Base-by-base conservation (phyloP, 2,797 vertebrate species). In the Euphonia xanthogaster region DNA sequence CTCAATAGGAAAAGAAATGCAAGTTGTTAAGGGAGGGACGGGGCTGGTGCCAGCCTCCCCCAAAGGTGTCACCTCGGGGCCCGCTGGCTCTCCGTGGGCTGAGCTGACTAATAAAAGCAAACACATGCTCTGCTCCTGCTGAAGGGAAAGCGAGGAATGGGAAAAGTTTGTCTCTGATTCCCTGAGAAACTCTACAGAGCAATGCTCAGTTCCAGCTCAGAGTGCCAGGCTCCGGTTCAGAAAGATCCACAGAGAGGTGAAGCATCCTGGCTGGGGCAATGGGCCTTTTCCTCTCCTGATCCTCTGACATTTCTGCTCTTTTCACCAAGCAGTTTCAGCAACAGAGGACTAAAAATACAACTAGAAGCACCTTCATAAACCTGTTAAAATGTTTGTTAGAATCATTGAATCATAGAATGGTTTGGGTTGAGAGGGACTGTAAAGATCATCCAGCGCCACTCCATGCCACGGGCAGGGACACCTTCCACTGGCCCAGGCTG, bases 61-160 rank as follows among this genome's bases (percentile, higher is more conserved):
- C 30, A 3, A 14, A 58, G n/a, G 50, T 40, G 54, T 79, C 75
- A 45, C 83, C 86, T 65, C 17, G 6, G 18, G 63, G 35, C 23
- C 23, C 0, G 1, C 58, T 0, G 0, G 3, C 2, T 82, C 60
- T 66, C 54, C 0, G 0, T 0, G 6, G 67, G 63, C 77, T 55
- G 17, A 71, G 62, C 48, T 84, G 91, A 7, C 53, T 31, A 77
- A 72, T 65, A 31, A 75, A 75, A 89, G 61, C 67, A 74, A 57
- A 86, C 50, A 67, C 42, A 10, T 4, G 40, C 70, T 86, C 76
- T 71, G 35, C 50, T 67, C 23, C 45, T 0, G 12, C 45, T 51
- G 35, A 58, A 44, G n/a, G 70, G 65, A 75, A 84, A 78, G 6
- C 30, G 27, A 45, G 68, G 40, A 66, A 55, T 0, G 1, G 66